Conservation (phyloP, 1,140 invertebrate species). For the Brachionus rotundiformis region DNA sequence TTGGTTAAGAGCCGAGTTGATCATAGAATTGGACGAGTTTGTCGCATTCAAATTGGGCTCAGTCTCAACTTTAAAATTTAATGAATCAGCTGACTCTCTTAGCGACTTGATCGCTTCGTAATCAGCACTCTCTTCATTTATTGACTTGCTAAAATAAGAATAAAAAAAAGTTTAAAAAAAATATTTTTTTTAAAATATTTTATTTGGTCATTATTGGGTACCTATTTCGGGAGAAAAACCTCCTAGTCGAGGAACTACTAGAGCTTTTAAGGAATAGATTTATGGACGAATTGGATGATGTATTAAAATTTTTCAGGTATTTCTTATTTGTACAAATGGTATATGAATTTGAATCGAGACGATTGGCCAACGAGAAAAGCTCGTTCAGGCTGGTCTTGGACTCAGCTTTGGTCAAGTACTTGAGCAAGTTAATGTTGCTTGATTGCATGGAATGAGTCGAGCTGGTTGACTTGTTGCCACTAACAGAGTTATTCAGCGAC, state of each 20-base stretch:
- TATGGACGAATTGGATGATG: neutral
- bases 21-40: slow-evolving; percentile 1
- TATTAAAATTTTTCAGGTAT: neutral
- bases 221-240: slow-evolving; percentile 44
- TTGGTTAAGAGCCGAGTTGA: neutral
- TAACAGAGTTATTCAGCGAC: neutral
- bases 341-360: slow-evolving; percentile 16
- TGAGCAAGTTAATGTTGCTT: neutral
- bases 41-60: neutral
- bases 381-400: slow-evolving; percentile 20
- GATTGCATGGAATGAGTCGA: neutral
- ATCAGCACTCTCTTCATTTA: slow-evolving; percentile 48
- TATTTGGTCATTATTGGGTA: neutral
- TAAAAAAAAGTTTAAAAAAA: neutral
- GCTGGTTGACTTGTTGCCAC: neutral
- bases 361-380: slow-evolving; percentile 13
- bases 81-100: slow-evolving; percentile 16
- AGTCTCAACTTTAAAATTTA: slow-evolving; percentile 11
- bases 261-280: neutral
- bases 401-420: slow-evolving; percentile 33
- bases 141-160: slow-evolving; percentile 47
- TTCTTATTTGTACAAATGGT: slow-evolving; percentile 21
- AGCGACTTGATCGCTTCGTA: slow-evolving; percentile 44
- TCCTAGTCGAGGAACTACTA: neutral
- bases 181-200: neutral